phyloP scores from a whole-genome alignment of 1,140 invertebrate genomes.

The Anastrepha ludens region DNA sequence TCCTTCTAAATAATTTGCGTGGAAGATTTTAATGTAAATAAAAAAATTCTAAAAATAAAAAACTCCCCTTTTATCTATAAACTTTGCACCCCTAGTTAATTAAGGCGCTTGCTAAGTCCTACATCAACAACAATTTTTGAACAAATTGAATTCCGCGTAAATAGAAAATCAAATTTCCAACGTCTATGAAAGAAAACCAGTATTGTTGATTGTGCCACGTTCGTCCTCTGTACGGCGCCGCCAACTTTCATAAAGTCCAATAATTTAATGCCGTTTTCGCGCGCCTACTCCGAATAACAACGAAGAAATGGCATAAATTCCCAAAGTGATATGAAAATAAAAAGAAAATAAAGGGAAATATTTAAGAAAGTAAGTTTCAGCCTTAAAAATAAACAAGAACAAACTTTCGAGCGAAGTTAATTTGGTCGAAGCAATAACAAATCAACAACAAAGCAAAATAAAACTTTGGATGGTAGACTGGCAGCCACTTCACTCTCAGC shows the following conservation, averaged over 20 bases:
- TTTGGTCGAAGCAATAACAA: constrained; percentile 23
- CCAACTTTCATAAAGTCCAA: neutral
- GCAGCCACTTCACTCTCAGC: constrained; percentile 14
- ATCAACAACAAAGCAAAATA: constrained; percentile 11
- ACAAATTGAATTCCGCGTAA: neutral
- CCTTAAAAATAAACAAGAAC: constrained; percentile 36
- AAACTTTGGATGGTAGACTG: neutral
- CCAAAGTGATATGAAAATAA: neutral
- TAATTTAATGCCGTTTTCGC: neutral
- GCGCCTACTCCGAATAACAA: constrained; percentile 19
- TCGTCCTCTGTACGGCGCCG: neutral
- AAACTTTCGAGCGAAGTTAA: constrained; percentile 23
- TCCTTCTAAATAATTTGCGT: neutral
- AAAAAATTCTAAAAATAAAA: neutral
- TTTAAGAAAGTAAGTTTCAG: neutral
- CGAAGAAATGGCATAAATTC: neutral
- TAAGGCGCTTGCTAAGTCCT: neutral
- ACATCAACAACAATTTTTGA: neutral
- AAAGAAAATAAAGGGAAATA: constrained; percentile 12
- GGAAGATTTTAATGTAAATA: neutral
- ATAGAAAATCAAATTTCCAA: constrained; percentile 24
- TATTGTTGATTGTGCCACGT: neutral
- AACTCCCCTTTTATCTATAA: neutral
- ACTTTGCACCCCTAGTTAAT: neutral
- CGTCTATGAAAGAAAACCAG: neutral